A percentile compares a stretch with the other conserved stretches of the same genome.
These are phyloP conservation scores for Acanthosepion pharaonis DNA, from an alignment of 2,888 invertebrate species.

Conservation along the genomic window DNA sequence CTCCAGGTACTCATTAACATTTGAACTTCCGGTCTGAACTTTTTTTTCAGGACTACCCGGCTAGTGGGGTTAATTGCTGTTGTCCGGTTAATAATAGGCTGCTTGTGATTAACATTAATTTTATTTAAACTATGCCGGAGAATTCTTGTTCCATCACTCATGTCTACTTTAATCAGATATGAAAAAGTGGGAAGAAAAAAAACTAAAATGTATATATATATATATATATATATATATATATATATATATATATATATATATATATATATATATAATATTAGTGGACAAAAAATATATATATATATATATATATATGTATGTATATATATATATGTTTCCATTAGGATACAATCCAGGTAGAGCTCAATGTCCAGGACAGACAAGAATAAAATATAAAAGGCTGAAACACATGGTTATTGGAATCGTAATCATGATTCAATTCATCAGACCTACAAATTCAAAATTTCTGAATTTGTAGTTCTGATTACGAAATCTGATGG, in stretches of 20 bases:
- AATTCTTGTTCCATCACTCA: no score
- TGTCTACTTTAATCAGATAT: no score
- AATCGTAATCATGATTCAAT: no score
- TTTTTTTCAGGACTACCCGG: not conserved
- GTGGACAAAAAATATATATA: not conserved
- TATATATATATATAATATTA: no score
- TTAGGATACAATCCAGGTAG: no score
- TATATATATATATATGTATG: conserved; percentile 36
- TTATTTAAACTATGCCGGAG: not conserved
- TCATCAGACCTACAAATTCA: no score
- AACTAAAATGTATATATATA: not conserved
- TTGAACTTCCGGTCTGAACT: not conserved
- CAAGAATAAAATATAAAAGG: no score
- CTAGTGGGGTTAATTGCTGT: not conserved
- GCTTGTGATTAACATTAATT: not conserved
- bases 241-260: not conserved
- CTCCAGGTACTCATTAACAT: not conserved
- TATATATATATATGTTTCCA: conserved; percentile 16
- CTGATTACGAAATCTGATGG: no score
- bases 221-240: not conserved
- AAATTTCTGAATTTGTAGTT: no score
- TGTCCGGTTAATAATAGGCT: not conserved
- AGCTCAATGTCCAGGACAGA: no score
- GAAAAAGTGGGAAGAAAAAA: no score
- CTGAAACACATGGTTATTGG: no score